Conservation (phyloP, 1,140 invertebrate species). For the Pantala flavescens region DNA sequence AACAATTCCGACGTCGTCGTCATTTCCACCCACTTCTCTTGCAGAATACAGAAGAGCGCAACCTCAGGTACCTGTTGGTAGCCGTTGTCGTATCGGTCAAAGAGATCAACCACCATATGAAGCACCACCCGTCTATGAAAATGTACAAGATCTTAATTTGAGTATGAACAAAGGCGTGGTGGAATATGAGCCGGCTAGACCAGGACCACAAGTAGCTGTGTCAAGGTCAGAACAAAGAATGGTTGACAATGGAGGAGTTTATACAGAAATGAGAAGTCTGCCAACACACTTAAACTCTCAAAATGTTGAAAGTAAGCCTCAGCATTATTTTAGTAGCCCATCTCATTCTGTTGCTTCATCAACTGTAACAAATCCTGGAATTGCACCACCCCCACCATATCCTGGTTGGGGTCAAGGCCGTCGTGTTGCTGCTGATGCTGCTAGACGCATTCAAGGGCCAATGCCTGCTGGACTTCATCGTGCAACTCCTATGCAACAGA, state of each 20-base stretch:
- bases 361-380: slow-evolving; percentile 7
- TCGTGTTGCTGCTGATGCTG: background rate
- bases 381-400: slow-evolving; percentile 26
- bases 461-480: slow-evolving; percentile 10
- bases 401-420: slow-evolving; percentile 20
- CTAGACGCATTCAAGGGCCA: background rate
- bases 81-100: background rate
- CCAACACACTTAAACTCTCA: slow-evolving; percentile 12
- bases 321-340: background rate
- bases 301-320: background rate
- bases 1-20: background rate
- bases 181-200: slow-evolving; percentile 33
- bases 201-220: slow-evolving; percentile 38
- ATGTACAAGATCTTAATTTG: slow-evolving; percentile 44
- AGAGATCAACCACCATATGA: slow-evolving; percentile 44
- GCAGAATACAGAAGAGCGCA: slow-evolving; percentile 50
- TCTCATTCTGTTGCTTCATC: background rate
- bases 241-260: background rate
- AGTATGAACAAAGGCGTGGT: slow-evolving; percentile 20
- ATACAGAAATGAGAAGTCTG: background rate
- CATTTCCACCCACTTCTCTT: slow-evolving; percentile 33
- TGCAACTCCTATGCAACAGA: slow-evolving; percentile 19
- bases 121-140: slow-evolving; percentile 58
- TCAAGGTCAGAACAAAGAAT: background rate
- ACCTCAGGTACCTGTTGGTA: slow-evolving; percentile 52